phyloP scores from a whole-genome alignment of 2,113 vertebrate species.

The Dascyllus trimaculatus region DNA sequence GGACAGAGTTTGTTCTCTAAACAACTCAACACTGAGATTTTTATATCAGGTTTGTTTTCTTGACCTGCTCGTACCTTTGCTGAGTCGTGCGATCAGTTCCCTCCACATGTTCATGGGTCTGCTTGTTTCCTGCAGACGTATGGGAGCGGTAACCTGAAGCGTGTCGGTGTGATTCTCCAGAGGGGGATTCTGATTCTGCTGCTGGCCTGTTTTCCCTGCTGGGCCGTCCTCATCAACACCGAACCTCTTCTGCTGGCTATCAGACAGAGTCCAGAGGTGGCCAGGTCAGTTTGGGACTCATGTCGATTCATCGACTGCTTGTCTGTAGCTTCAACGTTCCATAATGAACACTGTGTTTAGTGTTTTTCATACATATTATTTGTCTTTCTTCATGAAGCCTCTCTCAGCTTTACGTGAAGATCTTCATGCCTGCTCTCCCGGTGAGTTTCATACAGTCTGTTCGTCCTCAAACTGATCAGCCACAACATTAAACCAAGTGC shows the following conservation, averaged over 20 bases:
- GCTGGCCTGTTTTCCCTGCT: constrained; percentile 95
- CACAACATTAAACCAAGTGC: no score
- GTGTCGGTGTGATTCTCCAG: constrained; percentile 93
- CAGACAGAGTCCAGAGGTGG: constrained; percentile 86
- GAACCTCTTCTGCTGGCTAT: constrained; percentile 88
- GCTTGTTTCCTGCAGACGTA: constrained; percentile 85
- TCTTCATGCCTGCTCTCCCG: constrained; percentile 94
- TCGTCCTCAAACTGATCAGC: no score
- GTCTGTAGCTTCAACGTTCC: no score
- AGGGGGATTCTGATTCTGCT: constrained; percentile 89
- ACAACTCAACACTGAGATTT: constrained; percentile 33
- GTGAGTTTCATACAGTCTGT: constrained; percentile 84
- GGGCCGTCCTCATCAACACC: constrained; percentile 94
- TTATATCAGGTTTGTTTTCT: constrained; percentile 49
- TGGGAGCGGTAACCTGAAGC: constrained; percentile 92
- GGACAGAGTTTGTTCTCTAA: constrained; percentile 2
- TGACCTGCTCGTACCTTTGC: no score
- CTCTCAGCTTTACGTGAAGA: constrained; percentile 92
- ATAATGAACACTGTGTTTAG: no score
- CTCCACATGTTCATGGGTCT: background rate
- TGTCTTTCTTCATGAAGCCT: constrained; percentile 81
- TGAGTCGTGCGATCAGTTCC: no score
- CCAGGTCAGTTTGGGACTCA: constrained; percentile 83
- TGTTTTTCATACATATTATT: background rate
- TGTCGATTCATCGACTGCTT: background rate